Evolutionary conservation across 2,888 invertebrate genomes (phyloP).

Genomic region (Xestia c-nigrum): DNA sequence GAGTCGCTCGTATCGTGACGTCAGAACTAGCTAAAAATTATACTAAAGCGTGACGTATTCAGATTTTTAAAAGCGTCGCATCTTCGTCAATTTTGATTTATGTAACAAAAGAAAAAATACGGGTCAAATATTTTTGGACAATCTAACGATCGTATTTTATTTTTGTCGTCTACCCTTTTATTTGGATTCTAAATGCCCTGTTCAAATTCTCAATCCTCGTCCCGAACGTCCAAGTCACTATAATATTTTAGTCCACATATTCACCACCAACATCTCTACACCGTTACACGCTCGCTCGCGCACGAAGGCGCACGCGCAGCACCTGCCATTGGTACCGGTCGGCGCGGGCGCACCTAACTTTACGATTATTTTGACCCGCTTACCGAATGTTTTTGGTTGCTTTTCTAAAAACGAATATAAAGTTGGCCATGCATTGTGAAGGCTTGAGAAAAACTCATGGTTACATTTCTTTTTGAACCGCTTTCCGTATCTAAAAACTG

Average conservation of each 20-base stretch:
- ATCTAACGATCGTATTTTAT: too few species aligned
- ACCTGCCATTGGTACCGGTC: constrained; percentile 60
- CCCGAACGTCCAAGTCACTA: not conserved
- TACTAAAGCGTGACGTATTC: too few species aligned
- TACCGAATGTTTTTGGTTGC: constrained; percentile 49
- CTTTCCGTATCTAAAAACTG: not conserved
- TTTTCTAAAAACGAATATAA: constrained; percentile 58
- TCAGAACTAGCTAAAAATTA: too few species aligned
- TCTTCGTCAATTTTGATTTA: too few species aligned
- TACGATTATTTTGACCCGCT: constrained; percentile 61
- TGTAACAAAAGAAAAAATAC: too few species aligned
- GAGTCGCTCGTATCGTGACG: too few species aligned
- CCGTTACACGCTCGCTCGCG: constrained; percentile 45
- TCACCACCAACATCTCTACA: constrained; percentile 9
- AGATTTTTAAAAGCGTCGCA: too few species aligned
- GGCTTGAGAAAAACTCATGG: not conserved
- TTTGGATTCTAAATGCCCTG: not conserved
- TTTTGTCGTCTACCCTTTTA: too few species aligned
- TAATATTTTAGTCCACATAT: not conserved
- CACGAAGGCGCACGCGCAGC: constrained; percentile 29
- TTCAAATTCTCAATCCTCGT: not conserved
- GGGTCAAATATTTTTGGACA: too few species aligned
- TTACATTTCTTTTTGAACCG: not conserved
- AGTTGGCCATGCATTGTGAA: not conserved
- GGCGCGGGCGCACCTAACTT: constrained; percentile 60